These are phyloP conservation scores for Morelia viridis DNA, from an alignment of 2,797 vertebrate genomes.

Conservation along the genomic window DNA sequence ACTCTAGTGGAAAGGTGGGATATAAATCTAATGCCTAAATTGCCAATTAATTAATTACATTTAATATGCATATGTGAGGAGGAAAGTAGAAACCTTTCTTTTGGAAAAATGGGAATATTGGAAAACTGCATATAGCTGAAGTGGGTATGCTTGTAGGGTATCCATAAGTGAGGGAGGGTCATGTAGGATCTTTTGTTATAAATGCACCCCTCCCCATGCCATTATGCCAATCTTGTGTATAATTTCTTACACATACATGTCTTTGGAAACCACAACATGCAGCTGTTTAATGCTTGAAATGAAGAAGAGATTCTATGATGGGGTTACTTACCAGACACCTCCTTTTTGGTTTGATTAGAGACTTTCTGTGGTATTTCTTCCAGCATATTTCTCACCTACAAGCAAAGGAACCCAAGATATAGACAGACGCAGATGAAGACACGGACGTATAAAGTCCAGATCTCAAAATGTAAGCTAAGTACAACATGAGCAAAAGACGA, in stretches of 20 bases:
- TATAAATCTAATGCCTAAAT: neutral
- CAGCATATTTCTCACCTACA: conserved; percentile 68
- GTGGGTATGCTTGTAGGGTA: neutral
- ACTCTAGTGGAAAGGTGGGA: neutral
- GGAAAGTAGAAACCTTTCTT: neutral
- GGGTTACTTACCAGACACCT: conserved; percentile 74
- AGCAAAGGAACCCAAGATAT: neutral
- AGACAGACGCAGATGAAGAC: conserved; percentile 1
- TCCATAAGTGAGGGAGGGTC: neutral
- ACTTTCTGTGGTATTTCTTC: conserved; percentile 66
- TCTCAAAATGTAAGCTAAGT: neutral
- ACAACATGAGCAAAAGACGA: neutral
- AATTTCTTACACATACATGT: neutral
- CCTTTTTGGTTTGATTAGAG: conserved; percentile 63
- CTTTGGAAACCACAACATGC: neutral
- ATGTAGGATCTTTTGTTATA: neutral
- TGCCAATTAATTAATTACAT: neutral
- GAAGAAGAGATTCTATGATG: neutral
- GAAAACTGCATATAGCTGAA: neutral
- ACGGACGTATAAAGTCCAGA: neutral
- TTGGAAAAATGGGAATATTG: neutral
- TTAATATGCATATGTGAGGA: neutral
- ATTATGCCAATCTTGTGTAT: neutral
- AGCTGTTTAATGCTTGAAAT: neutral
- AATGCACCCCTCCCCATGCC: neutral